Evolutionary conservation across 2,888 invertebrate genomes (phyloP).

Genomic region (Apodemia zela): DNA sequence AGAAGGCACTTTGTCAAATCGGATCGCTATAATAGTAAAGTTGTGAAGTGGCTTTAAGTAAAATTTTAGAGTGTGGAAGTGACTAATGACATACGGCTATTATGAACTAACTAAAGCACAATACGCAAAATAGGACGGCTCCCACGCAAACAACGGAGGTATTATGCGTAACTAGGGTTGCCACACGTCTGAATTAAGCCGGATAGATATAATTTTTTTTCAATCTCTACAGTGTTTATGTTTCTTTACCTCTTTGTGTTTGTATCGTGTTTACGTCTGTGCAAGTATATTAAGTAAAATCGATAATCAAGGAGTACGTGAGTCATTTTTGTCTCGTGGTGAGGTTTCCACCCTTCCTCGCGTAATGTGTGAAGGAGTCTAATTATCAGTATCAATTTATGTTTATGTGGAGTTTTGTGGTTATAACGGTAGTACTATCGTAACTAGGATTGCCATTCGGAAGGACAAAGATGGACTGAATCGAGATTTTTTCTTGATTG

Average conservation of each 20-base stretch:
- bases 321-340: too few species aligned
- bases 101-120: slow-evolving; percentile 5
- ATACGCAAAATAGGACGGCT: slow-evolving; percentile 7
- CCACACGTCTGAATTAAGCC: background rate
- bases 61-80: background rate
- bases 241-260: background rate
- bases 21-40: background rate
- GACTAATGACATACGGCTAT: slow-evolving; percentile 5
- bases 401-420: too few species aligned
- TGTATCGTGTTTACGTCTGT: background rate
- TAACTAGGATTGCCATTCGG: too few species aligned
- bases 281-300: too few species aligned
- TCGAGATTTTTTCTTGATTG: too few species aligned
- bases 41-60: background rate
- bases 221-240: background rate
- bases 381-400: background rate
- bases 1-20: background rate
- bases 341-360: too few species aligned
- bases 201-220: background rate
- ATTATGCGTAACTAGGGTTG: slow-evolving; percentile 5
- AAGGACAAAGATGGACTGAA: too few species aligned
- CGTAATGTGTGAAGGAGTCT: too few species aligned
- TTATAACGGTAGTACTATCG: too few species aligned
- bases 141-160: slow-evolving; percentile 7
- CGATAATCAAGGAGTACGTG: too few species aligned